These are phyloP conservation scores for Drosophila prosaltans DNA, from an alignment of 1,140 invertebrate genomes.

Conservation along the genomic window DNA sequence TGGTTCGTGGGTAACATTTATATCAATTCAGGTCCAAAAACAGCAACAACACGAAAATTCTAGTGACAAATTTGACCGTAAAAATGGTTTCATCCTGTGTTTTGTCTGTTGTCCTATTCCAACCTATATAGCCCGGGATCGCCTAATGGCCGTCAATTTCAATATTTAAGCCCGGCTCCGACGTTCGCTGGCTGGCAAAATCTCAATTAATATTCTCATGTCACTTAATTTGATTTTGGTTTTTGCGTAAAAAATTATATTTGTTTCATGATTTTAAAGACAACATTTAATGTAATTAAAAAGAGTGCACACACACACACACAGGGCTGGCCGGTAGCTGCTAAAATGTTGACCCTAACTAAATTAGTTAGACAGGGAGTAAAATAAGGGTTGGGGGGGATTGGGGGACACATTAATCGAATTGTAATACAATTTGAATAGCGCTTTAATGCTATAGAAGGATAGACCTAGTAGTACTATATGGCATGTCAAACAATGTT, in stretches of 20 bases:
- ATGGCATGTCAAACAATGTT: conserved; percentile 27
- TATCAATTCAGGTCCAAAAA: conserved; percentile 62
- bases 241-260: conserved; percentile 19
- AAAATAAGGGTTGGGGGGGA: too few relatives aligned
- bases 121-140: conserved; percentile 36
- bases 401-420: conserved; percentile 46
- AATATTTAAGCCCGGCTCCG: conserved; percentile 38
- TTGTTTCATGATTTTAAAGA: conserved; percentile 44
- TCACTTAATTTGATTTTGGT: conserved; percentile 64
- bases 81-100: conserved; percentile 23
- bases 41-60: conserved; percentile 7
- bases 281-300: conserved; percentile 34
- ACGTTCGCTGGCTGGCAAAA: conserved; percentile 28
- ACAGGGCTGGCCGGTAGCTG: background rate
- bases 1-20: conserved; percentile 51
- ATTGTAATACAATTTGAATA: conserved; percentile 58
- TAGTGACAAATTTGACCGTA: conserved; percentile 58
- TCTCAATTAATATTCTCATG: conserved; percentile 67
- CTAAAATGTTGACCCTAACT: conserved; percentile 11
- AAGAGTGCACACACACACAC: background rate
- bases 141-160: conserved; percentile 56
- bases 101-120: background rate
- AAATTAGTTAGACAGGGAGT: background rate
- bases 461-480: conserved; percentile 27
- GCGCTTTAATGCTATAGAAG: conserved; percentile 47